Evolutionary conservation across 1,140 invertebrate species (phyloP), one percentile per base, ranked within the genome.

Genomic region (Rhagoletis zephyria): DNA sequence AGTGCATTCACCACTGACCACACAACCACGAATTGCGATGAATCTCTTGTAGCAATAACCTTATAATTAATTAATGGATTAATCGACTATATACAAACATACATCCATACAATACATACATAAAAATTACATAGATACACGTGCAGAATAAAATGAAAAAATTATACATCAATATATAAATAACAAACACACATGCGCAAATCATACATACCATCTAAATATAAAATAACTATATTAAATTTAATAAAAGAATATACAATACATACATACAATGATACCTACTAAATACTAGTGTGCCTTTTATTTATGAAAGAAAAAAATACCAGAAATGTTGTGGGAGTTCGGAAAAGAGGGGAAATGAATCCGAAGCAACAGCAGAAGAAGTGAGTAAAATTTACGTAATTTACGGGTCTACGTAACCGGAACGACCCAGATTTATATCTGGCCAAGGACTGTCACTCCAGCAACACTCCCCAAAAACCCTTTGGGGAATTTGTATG

Each of bases 231-330:
- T 81, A 81, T 81, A 81, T 81, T 56, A 81, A 81, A 81, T 59
- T 51, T 6, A 81, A 81, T 81, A 81, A 81, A 81, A 81, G 48
- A 81, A 81, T 81, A 81, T 81, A 81, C 74, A 81, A 81, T 81
- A 81, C 74, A 81, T 81, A 56, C 48, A 81, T 81, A 81, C 74
- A 81, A 81, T 81, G 74, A 81, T 81, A 81, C 74, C 74, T 56
- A 81, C 74, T 56, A 81, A 74, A 74, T 74, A 74, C 48, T 81
- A 81, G 56, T 59, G 74, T 81, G 74, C 48, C 56, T 81, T 81
- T 81, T 81, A 74, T 45, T 42, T 67, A 67, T 42, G 30, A 67
- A 42, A 19, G 16, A 64, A 64, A 64, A 64, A n/a, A 64, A 3
- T 30, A 30, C 30, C 30, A 30, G 30, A 30, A 30, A 30, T 30